A percentile compares a stretch with the other conserved stretches of the same genome.
Evolutionary conservation across 2,113 vertebrate genomes (phyloP).

Genomic region (Chauna torquata): DNA sequence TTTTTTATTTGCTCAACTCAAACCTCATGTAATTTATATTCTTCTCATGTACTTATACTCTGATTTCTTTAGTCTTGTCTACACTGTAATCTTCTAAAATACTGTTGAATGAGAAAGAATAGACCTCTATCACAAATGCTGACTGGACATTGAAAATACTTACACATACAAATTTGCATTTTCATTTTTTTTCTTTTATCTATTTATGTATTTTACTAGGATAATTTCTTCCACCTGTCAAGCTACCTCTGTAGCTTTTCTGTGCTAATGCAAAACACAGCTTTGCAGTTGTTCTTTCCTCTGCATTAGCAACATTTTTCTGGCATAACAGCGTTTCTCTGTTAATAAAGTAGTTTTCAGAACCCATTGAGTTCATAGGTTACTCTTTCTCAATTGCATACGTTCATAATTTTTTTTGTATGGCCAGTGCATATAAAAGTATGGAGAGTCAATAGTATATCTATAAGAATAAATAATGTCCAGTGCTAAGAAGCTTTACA

Average conservation of each 20-base stretch:
- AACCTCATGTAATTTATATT: background rate
- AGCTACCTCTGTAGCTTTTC: background rate
- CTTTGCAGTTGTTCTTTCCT: background rate
- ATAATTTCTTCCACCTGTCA: background rate
- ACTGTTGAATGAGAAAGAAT: background rate
- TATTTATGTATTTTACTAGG: background rate
- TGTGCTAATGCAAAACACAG: background rate
- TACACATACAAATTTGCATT: background rate
- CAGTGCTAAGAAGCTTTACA: background rate
- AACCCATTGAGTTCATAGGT: background rate
- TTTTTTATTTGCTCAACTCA: fast-evolving
- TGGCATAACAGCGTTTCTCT: background rate
- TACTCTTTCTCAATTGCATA: background rate
- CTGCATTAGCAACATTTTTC: background rate
- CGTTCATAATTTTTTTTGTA: background rate
- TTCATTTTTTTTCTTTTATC: background rate
- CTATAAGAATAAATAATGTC: background rate
- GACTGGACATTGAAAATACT: background rate
- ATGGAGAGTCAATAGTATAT: background rate
- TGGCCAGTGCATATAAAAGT: background rate
- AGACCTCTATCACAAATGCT: background rate
- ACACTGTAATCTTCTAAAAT: background rate
- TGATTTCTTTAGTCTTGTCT: background rate
- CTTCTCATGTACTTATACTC: background rate
- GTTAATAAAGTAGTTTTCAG: background rate